A percentile compares a stretch with the other conserved stretches of the same genome.
Evolutionary conservation across 1,140 invertebrate genomes (phyloP).

Genomic region (Cherax destructor): DNA sequence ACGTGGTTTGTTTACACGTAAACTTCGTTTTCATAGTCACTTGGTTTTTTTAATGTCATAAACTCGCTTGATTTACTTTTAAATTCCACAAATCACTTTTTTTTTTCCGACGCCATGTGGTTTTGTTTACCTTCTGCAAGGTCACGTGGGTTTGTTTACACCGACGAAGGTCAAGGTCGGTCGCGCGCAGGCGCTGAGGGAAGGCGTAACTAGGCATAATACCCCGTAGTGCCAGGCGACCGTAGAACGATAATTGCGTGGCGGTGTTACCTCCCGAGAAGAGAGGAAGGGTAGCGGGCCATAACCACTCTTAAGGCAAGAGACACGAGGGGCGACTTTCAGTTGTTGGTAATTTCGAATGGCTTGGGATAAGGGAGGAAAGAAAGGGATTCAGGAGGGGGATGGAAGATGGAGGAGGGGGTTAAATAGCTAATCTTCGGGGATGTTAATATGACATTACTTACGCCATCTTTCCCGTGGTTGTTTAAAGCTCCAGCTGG

Average conservation of each 20-base stretch:
- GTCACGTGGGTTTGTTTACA: not conserved
- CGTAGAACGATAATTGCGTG: not conserved
- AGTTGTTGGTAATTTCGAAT: not conserved
- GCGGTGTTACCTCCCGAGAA: not conserved
- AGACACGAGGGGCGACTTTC: not conserved
- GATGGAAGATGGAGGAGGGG: too few species aligned
- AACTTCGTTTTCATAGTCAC: too few species aligned
- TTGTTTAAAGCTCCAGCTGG: too few species aligned
- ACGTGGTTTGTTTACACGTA: too few species aligned
- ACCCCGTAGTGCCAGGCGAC: not conserved
- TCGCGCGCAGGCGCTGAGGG: not conserved
- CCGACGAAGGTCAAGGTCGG: not conserved
- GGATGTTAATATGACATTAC: too few species aligned
- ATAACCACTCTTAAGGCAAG: not conserved
- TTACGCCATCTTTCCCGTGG: too few species aligned
- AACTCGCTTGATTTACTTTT: too few species aligned
- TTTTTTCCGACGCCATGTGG: not conserved
- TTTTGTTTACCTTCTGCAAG: not conserved
- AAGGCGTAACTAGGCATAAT: not conserved
- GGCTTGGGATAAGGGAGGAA: too few species aligned
- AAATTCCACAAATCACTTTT: not conserved
- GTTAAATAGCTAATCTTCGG: too few species aligned
- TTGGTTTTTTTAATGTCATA: too few species aligned
- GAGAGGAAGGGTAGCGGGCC: not conserved
- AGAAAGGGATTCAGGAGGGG: too few species aligned